phyloP scores from a whole-genome alignment of 2,888 invertebrate species.

The Artemia sp. region DNA sequence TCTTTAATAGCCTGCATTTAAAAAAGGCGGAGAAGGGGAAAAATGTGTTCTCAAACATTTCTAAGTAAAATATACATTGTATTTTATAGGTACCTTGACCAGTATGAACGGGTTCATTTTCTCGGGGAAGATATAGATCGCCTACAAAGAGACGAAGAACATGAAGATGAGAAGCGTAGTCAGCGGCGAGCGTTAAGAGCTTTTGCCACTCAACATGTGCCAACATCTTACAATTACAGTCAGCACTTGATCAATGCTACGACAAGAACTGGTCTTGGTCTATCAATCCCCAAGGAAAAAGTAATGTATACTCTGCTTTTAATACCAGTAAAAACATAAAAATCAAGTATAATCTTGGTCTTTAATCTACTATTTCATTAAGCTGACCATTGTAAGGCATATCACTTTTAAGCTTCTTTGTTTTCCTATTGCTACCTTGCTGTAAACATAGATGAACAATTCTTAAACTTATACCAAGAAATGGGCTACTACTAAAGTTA shows the following conservation, averaged over 20 bases:
- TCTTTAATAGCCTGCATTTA: no score
- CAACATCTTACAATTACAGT: slow-evolving; percentile 55
- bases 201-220: slow-evolving; percentile 34
- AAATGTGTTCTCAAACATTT: no score
- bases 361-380: no score
- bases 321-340: no score
- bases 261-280: not conserved
- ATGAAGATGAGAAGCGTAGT: slow-evolving; percentile 48
- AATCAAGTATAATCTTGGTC: no score
- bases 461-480: no score
- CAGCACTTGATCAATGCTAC: slow-evolving; percentile 54
- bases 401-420: no score
- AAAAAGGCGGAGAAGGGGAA: no score
- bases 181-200: slow-evolving; percentile 44
- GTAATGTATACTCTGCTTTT: not conserved
- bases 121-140: slow-evolving; percentile 74
- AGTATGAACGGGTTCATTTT: slow-evolving; percentile 77
- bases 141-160: slow-evolving; percentile 53
- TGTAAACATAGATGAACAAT: no score
- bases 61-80: not conserved
- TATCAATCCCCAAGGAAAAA: not conserved
- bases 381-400: no score
- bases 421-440: no score
- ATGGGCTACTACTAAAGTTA: no score
- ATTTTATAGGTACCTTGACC: slow-evolving; percentile 42